A percentile compares a stretch with the other conserved stretches of the same genome.
These are phyloP conservation scores for Gymnogyps californianus DNA, from an alignment of 2,113 vertebrate species.

Conservation along the genomic window DNA sequence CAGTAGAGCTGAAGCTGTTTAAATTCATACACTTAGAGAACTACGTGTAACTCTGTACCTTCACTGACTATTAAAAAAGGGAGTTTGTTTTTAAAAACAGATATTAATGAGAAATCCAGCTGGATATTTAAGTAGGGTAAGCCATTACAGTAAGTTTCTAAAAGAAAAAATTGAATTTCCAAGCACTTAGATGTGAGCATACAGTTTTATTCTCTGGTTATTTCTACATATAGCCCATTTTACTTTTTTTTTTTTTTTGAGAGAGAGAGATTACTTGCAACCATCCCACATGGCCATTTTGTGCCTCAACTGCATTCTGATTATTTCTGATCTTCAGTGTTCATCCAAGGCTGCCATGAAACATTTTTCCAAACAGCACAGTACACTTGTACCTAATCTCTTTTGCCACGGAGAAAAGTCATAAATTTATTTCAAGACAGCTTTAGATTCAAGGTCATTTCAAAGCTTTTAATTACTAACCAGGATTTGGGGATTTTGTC, in stretches of 20 bases:
- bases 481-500: neutral
- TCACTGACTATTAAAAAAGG: neutral
- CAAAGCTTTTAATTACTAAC: slow-evolving; percentile 56
- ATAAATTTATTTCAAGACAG: slow-evolving; percentile 27
- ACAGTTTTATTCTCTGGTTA: neutral
- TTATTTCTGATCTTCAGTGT: neutral
- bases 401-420: neutral
- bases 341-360: neutral
- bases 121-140: neutral
- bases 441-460: slow-evolving; percentile 61
- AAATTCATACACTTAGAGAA: neutral
- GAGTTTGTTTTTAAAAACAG: neutral
- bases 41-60: neutral
- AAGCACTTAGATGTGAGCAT: neutral
- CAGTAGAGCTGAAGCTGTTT: neutral
- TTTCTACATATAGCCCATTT: neutral
- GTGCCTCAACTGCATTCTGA: neutral
- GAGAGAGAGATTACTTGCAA: neutral
- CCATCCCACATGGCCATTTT: neutral
- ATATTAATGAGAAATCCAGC: neutral
- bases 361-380: neutral
- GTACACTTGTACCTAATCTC: neutral
- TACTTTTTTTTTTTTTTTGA: neutral
- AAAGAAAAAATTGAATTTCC: neutral
- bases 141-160: neutral